Percentiles rank a stretch among this genome's conserved stretches.
These are phyloP conservation scores for Xenopus petersii DNA, from an alignment of 2,797 vertebrate species.

Conservation along the genomic window DNA sequence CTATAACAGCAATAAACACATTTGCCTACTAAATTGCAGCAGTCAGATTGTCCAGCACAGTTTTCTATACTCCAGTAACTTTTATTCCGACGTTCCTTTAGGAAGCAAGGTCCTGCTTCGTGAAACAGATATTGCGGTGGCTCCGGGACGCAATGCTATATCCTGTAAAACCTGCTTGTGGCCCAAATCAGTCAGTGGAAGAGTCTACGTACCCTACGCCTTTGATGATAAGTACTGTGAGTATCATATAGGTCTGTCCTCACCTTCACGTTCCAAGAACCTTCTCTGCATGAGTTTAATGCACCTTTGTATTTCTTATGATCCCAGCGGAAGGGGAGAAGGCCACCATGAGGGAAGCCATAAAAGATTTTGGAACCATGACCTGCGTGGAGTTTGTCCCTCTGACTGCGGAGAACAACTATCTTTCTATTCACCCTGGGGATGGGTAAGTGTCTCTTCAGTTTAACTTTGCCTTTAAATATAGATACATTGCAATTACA, in stretches of 20 bases:
- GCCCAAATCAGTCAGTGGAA: background rate
- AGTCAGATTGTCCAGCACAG: too few relatives aligned
- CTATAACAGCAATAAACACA: too few relatives aligned
- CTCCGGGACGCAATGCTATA: background rate
- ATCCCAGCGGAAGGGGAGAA: conserved; percentile 70
- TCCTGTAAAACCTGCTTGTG: background rate
- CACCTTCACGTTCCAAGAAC: conserved; percentile 84
- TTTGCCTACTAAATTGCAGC: too few relatives aligned
- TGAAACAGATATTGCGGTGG: background rate
- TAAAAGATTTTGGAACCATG: conserved; percentile 69
- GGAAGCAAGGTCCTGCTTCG: background rate
- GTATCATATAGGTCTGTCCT: conserved; percentile 70
- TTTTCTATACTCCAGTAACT: too few relatives aligned
- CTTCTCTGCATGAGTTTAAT: conserved; percentile 72
- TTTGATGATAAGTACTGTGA: background rate
- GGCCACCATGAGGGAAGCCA: conserved; percentile 72
- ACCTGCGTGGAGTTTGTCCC: conserved; percentile 72
- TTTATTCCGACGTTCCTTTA: background rate
- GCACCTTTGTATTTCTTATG: background rate
- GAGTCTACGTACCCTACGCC: background rate
- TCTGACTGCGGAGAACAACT: conserved; percentile 67
- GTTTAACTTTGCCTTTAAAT: too few relatives aligned
- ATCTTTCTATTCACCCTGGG: conserved; percentile 68
- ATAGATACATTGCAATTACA: too few relatives aligned
- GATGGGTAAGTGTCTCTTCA: conserved; percentile 62